Percentiles rank a stretch among this genome's conserved stretches.
These are phyloP conservation scores for Charanyca ferruginea DNA, from an alignment of 2,888 invertebrate species.

Conservation along the genomic window DNA sequence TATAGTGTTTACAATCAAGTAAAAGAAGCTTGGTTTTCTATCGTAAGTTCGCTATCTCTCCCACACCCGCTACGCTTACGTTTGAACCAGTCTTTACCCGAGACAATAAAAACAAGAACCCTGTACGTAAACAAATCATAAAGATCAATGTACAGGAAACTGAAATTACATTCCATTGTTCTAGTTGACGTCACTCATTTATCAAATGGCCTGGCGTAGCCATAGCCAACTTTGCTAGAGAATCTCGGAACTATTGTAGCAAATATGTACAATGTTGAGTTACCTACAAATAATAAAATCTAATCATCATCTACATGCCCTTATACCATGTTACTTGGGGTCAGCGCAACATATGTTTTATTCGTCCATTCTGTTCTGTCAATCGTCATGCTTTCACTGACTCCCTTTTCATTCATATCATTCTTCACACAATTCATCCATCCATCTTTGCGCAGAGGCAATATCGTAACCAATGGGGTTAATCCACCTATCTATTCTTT, in stretches of 20 bases:
- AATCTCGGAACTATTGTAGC: background rate
- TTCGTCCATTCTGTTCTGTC: no score
- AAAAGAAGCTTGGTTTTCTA: no score
- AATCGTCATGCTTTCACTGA: no score
- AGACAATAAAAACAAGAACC: conserved; percentile 4
- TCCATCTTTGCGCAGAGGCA: conserved; percentile 98
- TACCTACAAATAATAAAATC: no score
- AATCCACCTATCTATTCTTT: no score
- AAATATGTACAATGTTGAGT: background rate
- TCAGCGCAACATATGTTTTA: no score
- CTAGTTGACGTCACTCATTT: conserved; percentile 26
- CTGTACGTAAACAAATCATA: conserved; percentile 49
- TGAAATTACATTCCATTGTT: conserved; percentile 26
- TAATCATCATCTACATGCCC: no score
- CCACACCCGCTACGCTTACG: background rate
- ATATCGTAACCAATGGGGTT: conserved; percentile 98
- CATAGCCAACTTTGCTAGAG: background rate
- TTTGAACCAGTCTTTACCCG: background rate
- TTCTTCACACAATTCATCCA: no score
- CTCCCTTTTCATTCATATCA: no score
- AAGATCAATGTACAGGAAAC: conserved; percentile 46
- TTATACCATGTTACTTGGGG: no score
- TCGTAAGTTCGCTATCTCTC: no score
- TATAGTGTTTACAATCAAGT: no score
- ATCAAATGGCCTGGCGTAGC: background rate